Conservation (phyloP, 2,797 vertebrate genomes). For the Zalophus californianus region DNA sequence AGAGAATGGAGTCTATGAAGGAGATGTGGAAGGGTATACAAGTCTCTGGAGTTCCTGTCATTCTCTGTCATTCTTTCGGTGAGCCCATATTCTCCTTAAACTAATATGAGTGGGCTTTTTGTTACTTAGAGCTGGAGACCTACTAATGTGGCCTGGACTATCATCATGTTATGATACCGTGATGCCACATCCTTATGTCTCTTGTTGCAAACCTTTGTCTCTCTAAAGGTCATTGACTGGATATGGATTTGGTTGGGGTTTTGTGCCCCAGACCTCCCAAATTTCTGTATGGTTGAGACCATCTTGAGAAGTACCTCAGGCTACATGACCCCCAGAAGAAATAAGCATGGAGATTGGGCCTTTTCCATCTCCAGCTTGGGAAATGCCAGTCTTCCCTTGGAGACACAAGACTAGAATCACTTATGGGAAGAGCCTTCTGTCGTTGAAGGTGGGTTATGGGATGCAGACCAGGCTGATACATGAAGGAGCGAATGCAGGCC, state of each 20-base stretch:
- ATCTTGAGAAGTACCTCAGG: neutral
- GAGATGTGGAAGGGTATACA: neutral
- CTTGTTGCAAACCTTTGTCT: neutral
- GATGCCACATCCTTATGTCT: neutral
- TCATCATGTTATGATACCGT: neutral
- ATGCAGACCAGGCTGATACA: neutral
- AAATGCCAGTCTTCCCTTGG: neutral
- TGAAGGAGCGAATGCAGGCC: neutral
- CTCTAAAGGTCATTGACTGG: neutral
- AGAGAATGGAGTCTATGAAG: neutral
- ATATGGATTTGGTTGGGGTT: neutral
- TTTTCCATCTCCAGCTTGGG: neutral
- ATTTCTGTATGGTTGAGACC: neutral
- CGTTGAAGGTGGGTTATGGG: neutral
- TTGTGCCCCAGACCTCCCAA: neutral
- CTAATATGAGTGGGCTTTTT: neutral
- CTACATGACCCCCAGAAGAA: neutral
- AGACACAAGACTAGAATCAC: neutral
- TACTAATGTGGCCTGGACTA: neutral
- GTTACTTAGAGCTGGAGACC: neutral
- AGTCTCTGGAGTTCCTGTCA: neutral
- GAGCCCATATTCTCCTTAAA: neutral
- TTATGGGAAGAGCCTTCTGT: neutral
- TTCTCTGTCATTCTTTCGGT: neutral
- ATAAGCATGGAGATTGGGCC: neutral